These are phyloP conservation scores for Eutolmus rufibarbis DNA, from an alignment of 2,888 invertebrate species.

Conservation along the genomic window DNA sequence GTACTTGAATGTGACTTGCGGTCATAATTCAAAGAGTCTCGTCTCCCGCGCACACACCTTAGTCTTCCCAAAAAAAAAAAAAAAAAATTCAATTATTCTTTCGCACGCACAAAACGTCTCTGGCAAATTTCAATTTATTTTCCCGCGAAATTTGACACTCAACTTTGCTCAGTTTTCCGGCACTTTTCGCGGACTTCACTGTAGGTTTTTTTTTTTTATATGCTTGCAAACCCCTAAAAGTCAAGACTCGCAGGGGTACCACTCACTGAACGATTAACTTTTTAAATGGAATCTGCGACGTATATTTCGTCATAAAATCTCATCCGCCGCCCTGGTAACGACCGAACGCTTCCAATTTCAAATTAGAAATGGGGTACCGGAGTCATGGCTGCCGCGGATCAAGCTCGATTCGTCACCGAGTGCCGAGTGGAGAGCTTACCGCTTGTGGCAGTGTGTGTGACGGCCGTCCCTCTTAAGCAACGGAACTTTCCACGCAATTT, in stretches of 20 bases:
- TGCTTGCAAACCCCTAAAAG: neutral
- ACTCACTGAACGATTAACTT: neutral
- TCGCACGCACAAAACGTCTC: neutral
- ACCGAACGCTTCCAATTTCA: neutral
- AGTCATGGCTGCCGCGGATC: neutral
- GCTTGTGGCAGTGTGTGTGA: neutral
- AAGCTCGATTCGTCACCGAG: neutral
- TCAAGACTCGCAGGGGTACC: neutral
- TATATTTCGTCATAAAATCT: neutral
- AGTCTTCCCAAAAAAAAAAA: neutral
- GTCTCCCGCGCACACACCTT: neutral
- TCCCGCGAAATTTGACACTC: neutral
- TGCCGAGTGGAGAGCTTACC: neutral
- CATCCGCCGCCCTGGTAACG: neutral
- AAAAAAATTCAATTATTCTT: neutral
- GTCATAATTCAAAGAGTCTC: slow-evolving; percentile 38
- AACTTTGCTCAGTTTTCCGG: neutral
- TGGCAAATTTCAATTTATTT: neutral
- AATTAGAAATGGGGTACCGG: neutral
- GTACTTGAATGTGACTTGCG: slow-evolving; percentile 42
- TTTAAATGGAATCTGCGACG: neutral
- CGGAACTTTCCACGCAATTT: neutral
- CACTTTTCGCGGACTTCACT: neutral
- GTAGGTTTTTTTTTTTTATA: neutral
- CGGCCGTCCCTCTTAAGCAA: neutral